Conservation (phyloP, 1,140 invertebrate genomes). For the Platyscapa corneri region DNA sequence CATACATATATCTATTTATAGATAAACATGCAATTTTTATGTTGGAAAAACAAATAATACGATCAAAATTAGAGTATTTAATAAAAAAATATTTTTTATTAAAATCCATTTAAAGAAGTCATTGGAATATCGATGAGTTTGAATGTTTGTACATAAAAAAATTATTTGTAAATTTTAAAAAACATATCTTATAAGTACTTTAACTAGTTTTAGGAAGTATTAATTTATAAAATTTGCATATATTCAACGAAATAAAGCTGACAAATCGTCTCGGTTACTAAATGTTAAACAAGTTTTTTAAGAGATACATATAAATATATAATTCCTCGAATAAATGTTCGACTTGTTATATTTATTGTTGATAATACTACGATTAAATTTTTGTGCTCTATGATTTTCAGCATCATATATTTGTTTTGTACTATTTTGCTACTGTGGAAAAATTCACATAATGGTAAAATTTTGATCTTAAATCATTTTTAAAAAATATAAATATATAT, state of each 20-base stretch:
- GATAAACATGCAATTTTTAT: neutral
- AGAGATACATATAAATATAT: conserved; percentile 15
- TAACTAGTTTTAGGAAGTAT: neutral
- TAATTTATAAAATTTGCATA: neutral
- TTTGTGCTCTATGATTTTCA: conserved; percentile 12
- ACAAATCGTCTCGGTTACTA: conserved; percentile 39
- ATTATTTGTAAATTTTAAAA: conserved; percentile 23
- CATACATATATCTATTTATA: neutral
- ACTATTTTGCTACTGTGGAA: neutral
- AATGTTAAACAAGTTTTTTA: conserved; percentile 47
- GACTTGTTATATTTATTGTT: neutral
- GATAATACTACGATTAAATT: neutral
- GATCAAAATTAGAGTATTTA: neutral
- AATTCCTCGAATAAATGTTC: conserved; percentile 1
- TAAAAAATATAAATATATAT: neutral
- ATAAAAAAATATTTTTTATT: neutral
- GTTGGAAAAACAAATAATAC: neutral
- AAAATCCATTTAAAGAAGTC: neutral
- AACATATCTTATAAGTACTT: conserved; percentile 1
- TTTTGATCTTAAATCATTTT: conserved; percentile 13
- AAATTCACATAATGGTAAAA: conserved; percentile 4
- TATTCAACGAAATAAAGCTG: conserved; percentile 31
- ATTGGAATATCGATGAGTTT: neutral
- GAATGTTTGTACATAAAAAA: conserved; percentile 30
- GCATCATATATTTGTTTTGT: neutral